Evolutionary conservation across 2,113 vertebrate species (phyloP).

Genomic region (Varanus salvator): DNA sequence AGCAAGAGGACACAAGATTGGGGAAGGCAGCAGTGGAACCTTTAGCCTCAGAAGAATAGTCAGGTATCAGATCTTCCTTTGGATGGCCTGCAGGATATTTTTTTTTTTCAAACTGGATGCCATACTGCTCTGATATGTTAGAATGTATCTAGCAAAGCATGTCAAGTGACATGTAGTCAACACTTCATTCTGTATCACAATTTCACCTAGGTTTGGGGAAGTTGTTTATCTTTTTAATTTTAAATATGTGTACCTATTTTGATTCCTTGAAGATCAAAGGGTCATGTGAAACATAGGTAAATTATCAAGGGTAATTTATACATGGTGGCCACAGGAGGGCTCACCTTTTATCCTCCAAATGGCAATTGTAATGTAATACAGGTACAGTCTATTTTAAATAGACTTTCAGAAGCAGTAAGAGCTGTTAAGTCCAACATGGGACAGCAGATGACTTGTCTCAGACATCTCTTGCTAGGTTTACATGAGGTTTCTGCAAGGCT

Average conservation of each 20-base stretch:
- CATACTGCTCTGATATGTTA: background rate
- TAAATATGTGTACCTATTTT: background rate
- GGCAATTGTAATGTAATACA: background rate
- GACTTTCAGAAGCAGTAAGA: background rate
- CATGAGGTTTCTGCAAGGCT: background rate
- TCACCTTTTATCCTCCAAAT: background rate
- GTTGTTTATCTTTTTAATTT: no score
- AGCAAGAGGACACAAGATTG: no score
- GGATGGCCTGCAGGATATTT: background rate
- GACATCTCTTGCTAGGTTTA: background rate
- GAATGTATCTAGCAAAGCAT: background rate
- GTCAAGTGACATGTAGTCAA: background rate
- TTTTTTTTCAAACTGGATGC: background rate
- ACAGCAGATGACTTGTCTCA: background rate
- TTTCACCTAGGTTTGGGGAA: background rate
- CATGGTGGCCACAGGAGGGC: background rate
- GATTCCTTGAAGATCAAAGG: background rate
- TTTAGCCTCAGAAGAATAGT: background rate
- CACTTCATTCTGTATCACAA: background rate
- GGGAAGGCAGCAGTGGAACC: background rate
- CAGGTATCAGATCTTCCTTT: background rate
- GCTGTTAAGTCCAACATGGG: background rate
- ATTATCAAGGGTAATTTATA: background rate
- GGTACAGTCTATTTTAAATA: background rate
- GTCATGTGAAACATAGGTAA: background rate